A percentile compares a stretch with the other conserved stretches of the same genome.
Evolutionary conservation across 2,113 vertebrate species (phyloP).

Genomic region (Albula glossodonta): DNA sequence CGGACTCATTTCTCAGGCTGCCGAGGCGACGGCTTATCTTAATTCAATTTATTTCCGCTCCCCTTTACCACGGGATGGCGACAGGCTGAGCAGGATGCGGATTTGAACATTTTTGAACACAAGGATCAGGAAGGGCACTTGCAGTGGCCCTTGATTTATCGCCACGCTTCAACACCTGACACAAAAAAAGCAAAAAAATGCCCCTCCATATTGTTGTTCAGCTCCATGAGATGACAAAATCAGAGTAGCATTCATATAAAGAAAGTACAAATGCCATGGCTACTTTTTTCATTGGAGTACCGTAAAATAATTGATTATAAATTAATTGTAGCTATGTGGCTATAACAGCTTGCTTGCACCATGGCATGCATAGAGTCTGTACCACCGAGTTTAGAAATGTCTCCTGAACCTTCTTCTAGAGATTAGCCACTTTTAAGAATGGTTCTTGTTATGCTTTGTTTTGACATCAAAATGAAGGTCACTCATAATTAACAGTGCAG

Average conservation of each 20-base stretch:
- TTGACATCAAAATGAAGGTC: too few species aligned
- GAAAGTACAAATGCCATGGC: background rate
- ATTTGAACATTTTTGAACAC: background rate
- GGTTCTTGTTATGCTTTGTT: too few species aligned
- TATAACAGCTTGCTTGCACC: too few species aligned
- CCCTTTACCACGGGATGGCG: background rate
- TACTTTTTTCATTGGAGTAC: background rate
- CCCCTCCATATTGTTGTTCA: background rate
- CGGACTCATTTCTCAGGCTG: slow-evolving; percentile 13
- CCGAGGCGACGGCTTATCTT: slow-evolving; percentile 13
- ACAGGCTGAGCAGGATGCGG: background rate
- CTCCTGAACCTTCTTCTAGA: too few species aligned
- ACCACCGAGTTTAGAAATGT: too few species aligned
- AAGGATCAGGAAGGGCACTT: background rate
- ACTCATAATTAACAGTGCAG: too few species aligned
- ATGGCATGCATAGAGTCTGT: too few species aligned
- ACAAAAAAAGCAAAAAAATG: background rate
- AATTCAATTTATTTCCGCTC: slow-evolving; percentile 18
- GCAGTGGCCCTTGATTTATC: background rate
- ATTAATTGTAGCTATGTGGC: too few species aligned
- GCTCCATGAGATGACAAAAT: background rate
- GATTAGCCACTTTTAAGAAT: too few species aligned
- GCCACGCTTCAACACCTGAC: background rate
- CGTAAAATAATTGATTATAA: background rate
- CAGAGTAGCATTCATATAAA: background rate